These are phyloP conservation scores for Crocidura indochinensis DNA, from an alignment of 2,797 vertebrate genomes.

Conservation along the genomic window DNA sequence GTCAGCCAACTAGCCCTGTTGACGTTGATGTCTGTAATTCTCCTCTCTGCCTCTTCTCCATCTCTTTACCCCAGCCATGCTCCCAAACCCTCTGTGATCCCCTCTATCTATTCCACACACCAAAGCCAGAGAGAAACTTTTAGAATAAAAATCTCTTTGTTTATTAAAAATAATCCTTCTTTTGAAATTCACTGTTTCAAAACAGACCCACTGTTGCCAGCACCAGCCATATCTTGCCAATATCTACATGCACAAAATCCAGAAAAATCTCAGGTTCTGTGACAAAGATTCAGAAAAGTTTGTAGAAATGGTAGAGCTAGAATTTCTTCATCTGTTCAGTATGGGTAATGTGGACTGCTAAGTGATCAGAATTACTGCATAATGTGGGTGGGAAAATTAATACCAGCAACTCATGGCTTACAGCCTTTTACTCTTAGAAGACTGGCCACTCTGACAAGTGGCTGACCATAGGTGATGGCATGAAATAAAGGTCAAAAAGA, in stretches of 20 bases:
- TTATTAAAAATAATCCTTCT: slow-evolving; percentile 7
- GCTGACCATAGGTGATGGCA: no score
- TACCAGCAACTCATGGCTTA: neutral
- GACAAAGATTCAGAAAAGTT: slow-evolving; percentile 53
- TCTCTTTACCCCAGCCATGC: neutral
- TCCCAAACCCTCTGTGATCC: neutral
- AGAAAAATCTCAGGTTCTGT: slow-evolving; percentile 42
- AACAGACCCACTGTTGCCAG: neutral
- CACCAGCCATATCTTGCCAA: slow-evolving; percentile 5
- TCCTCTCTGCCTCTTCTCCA: neutral
- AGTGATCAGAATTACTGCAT: neutral
- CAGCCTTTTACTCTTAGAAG: neutral
- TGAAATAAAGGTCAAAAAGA: no score
- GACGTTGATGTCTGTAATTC: neutral
- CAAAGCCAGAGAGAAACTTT: neutral
- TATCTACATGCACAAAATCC: slow-evolving; percentile 9
- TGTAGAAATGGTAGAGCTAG: neutral
- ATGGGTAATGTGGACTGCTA: neutral
- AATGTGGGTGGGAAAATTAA: neutral
- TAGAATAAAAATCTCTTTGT: slow-evolving; percentile 51
- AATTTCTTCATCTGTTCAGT: slow-evolving; percentile 14
- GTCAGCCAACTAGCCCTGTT: neutral
- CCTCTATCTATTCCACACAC: neutral
- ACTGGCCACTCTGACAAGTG: neutral
- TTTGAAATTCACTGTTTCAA: slow-evolving; percentile 31